Evolutionary conservation across 1,140 invertebrate genomes (phyloP), one percentile per base, ranked within the genome.

Genomic region (Lysiphlebus fabarum): DNA sequence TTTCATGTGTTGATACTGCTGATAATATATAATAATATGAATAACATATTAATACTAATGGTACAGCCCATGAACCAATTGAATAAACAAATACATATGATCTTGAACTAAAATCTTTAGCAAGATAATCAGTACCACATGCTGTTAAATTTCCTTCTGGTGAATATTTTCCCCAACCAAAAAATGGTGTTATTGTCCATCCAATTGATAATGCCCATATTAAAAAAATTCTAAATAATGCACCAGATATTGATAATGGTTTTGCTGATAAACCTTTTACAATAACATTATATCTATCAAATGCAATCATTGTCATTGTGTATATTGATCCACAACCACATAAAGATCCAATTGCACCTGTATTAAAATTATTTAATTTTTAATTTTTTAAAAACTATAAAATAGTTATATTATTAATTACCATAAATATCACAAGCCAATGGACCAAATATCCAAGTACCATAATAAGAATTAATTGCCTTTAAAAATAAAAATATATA

Each of bases 141-240:
- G 87, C 87, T 4, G 88, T 90, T 82, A 90, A 86, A 72, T 90
- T 90, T 14, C 88, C 88, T 78, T 91, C 89, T 6, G 88, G 88
- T 33, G 90, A 87, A 75, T 84, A 85, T 49, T 77, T 79, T 10
- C 69, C 85, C 85, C 86, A 87, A 59, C 86, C 86, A 64, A 87
- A 81, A 68, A 84, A 75, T 2, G 90, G 89, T 9, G 85, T 83
- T 37, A 89, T 61, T 53, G 87, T 86, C 87, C 88, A 90, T 45
- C 79, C 80, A 43, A 84, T 73, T 6, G 86, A 82, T 74, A 86
- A 87, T 2, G 78, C 56, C 89, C 89, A 91, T 47, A 90, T 85
- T n/a, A 82, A 79, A 5, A 89, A 69, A 26, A 91, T 86, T 67
- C 86, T 82, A 6, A 87, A 66, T 57, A 89, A 72, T 40, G 87